A percentile compares a stretch with the other conserved stretches of the same genome.
Evolutionary conservation across 1,140 invertebrate genomes (phyloP).

Genomic region (Apis cerana): DNA sequence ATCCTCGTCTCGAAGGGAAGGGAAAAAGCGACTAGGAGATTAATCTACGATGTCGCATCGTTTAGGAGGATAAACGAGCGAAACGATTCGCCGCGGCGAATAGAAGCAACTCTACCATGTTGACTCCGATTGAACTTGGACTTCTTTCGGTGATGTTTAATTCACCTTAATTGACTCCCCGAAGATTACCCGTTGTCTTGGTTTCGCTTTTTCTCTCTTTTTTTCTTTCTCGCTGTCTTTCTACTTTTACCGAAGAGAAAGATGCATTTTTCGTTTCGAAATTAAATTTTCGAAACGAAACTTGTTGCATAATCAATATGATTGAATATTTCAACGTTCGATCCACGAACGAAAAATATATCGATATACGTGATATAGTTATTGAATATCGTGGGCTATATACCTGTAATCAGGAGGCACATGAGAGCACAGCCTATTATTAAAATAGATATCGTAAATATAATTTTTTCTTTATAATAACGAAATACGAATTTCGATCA

Average conservation of each 20-base stretch:
- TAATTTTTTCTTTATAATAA: neutral
- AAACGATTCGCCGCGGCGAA: neutral
- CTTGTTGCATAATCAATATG: too few relatives aligned
- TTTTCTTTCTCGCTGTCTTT: neutral
- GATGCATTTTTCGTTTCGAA: too few relatives aligned
- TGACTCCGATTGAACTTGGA: neutral
- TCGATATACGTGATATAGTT: neutral
- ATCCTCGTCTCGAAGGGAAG: conserved; percentile 21
- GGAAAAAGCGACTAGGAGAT: conserved; percentile 27
- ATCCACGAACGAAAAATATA: too few relatives aligned
- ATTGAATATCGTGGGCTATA: neutral
- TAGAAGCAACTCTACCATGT: neutral
- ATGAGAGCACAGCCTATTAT: neutral
- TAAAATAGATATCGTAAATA: neutral
- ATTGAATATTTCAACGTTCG: neutral
- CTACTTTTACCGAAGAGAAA: neutral
- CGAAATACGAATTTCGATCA: neutral
- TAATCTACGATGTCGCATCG: conserved; percentile 68
- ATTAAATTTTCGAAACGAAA: too few relatives aligned
- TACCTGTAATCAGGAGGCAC: neutral
- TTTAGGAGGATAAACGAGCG: conserved; percentile 18
- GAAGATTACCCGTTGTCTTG: neutral
- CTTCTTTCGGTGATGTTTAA: conserved; percentile 11
- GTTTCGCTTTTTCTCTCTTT: too few relatives aligned
- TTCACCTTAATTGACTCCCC: conserved; percentile 40